Evolutionary conservation across 2,113 vertebrate species (phyloP), one percentile per base, ranked within the genome.

Genomic region (Tiliqua scincoides): DNA sequence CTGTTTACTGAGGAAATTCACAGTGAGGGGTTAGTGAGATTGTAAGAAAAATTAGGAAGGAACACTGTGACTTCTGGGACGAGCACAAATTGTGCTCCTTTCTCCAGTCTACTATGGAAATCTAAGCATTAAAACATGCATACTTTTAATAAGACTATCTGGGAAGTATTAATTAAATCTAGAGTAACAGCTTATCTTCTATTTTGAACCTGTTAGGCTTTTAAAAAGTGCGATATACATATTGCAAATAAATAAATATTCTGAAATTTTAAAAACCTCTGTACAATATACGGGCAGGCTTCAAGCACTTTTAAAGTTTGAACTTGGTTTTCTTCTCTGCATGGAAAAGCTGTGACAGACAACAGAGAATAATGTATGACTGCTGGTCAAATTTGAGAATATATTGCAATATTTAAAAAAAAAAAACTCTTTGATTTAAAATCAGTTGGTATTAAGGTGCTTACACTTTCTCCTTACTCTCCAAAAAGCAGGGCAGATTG

Each of bases 1-100:
- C 85, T 96, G 89, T 96, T 97, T 96, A 89, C 94, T 95, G 84
- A 95, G 95, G 92, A 96, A 97, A 97, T 97, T 97, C 93, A 83
- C 95, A 93, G 87, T 89, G 86, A 91, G 90, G 85, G 77, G 92
- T 72, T 85, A 94, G 87, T 80, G 91, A 89, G 76, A 89, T 85
- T 88, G 90, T 87, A 93, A 93, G 88, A 94, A 88, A 79, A 79
- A 89, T 93, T 87, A 91, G 82, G 93, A 88, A 82, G 93, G 94
- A 95, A 20, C 61, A 0, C 35, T 21, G 79, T 6, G 1, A 30
- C 12, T 79, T 88, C 20, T 59, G 3, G 0, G 73, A 21, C 4
- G 23, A 1, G 32, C 0, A 14, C 11, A 25, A 0, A 35, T 14
- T 32, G 5, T 4, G 18, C 23, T n/a, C 1, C 27, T 87, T n/a